A percentile compares a stretch with the other conserved stretches of the same genome.
Evolutionary conservation across 2,113 vertebrate species (phyloP).

Genomic region (Tupaia tana): DNA sequence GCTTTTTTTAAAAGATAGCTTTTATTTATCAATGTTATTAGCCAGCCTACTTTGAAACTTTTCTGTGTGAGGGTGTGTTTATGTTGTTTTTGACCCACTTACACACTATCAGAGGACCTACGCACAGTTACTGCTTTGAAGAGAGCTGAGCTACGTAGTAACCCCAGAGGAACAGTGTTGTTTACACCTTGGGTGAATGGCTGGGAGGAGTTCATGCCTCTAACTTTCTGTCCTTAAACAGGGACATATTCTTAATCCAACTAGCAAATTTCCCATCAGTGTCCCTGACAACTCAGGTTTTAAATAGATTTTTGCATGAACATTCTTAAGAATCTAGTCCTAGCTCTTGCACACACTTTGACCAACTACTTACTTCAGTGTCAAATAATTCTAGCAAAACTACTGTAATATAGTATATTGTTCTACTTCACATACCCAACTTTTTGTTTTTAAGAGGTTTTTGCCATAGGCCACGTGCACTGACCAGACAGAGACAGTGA

Average conservation of each 20-base stretch:
- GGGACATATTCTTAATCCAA: background rate
- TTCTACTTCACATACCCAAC: background rate
- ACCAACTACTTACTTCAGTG: background rate
- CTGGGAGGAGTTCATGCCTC: background rate
- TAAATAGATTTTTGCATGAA: conserved; percentile 18
- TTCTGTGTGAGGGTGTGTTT: background rate
- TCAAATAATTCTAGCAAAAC: conserved; percentile 35
- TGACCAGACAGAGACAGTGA: too few relatives aligned
- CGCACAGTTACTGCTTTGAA: background rate
- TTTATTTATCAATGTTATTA: conserved; percentile 1
- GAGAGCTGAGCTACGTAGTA: background rate
- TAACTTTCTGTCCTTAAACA: background rate
- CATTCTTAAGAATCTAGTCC: background rate
- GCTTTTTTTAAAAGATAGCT: background rate
- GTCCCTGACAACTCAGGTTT: conserved; percentile 7
- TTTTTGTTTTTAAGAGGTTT: too few relatives aligned
- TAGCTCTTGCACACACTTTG: background rate
- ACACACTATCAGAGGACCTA: background rate
- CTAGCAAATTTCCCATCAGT: conserved; percentile 10
- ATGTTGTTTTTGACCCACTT: background rate
- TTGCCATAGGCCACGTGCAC: too few relatives aligned
- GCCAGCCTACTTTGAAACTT: background rate
- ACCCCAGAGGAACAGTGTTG: background rate
- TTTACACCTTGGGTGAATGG: background rate
- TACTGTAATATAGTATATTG: background rate